These are phyloP conservation scores for Trinorchestia longiramus DNA, from an alignment of 1,140 invertebrate genomes.

Conservation along the genomic window DNA sequence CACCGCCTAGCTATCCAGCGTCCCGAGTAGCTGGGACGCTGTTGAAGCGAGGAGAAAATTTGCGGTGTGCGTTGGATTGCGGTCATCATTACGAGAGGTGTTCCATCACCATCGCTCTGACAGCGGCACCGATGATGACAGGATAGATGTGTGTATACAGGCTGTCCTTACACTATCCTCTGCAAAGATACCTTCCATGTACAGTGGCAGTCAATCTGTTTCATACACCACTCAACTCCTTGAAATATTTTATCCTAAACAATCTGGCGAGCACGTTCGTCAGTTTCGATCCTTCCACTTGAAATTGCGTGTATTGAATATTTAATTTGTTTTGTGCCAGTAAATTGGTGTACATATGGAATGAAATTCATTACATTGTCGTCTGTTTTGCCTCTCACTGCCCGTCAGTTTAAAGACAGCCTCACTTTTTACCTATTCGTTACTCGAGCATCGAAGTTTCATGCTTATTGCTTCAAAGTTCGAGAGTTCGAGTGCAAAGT, in stretches of 20 bases:
- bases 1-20: too few species aligned
- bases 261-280: neutral
- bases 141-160: conserved; percentile 44
- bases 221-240: neutral
- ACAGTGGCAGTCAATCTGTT: neutral
- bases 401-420: neutral
- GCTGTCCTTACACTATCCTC: neutral
- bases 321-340: neutral
- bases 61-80: neutral
- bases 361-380: neutral
- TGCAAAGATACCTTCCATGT: neutral
- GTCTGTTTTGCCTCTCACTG: neutral
- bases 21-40: neutral
- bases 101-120: conserved; percentile 8
- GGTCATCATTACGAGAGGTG: neutral
- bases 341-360: neutral
- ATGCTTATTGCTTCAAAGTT: neutral
- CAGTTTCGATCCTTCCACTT: neutral
- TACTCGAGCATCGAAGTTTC: neutral
- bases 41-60: neutral
- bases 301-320: neutral
- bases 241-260: neutral
- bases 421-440: neutral
- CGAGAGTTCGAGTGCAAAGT: neutral
- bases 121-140: conserved; percentile 31